Base-by-base conservation (phyloP, 2,888 invertebrate species). In the Autographa pulchrina region DNA sequence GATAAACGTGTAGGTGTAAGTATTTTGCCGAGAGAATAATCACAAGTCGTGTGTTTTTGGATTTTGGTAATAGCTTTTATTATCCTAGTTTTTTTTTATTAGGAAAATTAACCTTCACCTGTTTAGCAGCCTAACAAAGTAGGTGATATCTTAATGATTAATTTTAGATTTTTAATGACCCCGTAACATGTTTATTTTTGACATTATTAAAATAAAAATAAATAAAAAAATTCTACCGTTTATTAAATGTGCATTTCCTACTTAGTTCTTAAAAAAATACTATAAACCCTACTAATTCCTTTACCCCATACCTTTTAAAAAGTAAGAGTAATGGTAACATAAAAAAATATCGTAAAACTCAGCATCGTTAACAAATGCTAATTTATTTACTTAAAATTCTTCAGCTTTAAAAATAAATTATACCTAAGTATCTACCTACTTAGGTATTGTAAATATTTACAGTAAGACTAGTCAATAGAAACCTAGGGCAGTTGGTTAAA, bases 1-100 rank as follows among this genome's bases (percentile, higher is more conserved):
- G 14, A 62, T 61, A 68, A 52, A 38, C 31, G 16, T 64, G 70
- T 77, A 62, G 65, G 68, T 60, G 64, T 58, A 38, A 56, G 48
- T 13, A 14, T 32, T 59, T 43, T 32, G 59, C 32, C 8, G 59
- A 59, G 14, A 41, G 54, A 58, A 60, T 58, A n/a, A 71, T 67
- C 14, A 8, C 20, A 31, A 25, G 31, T 60, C 48, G 52, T 61
- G 62, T 59, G 54, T 56, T 20, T n/a, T n/a, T n/a, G n/a, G 54
- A 56, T 14, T 56, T 5, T 4, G 11, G 25, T 18, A 3, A 54
- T n/a, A 11, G n/a, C n/a, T n/a, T 9, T n/a, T n/a, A 43, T 43
- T 14, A 5, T 43, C 14, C 35, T 35, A 11, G 38, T 16, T 48
- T n/a, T 8, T 48, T 48, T 48, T 48, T 48, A 16, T 43, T 7